Base-by-base conservation (phyloP, 2,113 vertebrate species). In the Periophthalmus modestus region DNA sequence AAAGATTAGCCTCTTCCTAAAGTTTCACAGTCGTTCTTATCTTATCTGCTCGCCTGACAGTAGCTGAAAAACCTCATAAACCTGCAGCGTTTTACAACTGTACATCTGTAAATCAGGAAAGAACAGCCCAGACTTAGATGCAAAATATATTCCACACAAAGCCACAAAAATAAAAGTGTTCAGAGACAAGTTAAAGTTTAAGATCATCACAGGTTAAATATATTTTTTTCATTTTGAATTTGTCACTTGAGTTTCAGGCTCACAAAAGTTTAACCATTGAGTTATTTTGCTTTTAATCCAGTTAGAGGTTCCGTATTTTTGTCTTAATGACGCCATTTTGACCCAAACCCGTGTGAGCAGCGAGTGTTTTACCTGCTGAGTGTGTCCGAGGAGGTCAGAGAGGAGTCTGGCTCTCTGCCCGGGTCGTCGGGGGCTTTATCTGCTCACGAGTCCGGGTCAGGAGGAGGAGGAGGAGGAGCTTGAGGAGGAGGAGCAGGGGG, bases 331-430 rank as follows among this genome's bases (percentile, higher is more conserved):
- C 19, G 2, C 16, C 14, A 19, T 19, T 63, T 19, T 7, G 10
- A 43, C 10, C 36, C 43, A 11, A 10, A 21, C 0, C 10, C 24
- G 34, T 34, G 34, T 7, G 9, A 34, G 10, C 6, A 55, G 6
- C 2, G 14, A 67, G 14, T n/a, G 39, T 67, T 77, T 0, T 91
- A 92, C 91, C 89, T 87, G 73, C 46, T 15, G 65, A 48, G 47
- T 65, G 43, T 21, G 77, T 72, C 67, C 13, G 4, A 61, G 67
- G 63, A 78, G 65, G 70, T 82, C 63, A 24, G 77, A 48, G 50
- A 80, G 88, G 79, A 88, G 80, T 89, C 83, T 87, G 46, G 72
- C 73, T 19, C 24, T 65, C 2, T 0, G 24, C 12, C 57, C 28
- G 57, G 36, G 70, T 69, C 57, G 13, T 36, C 59, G 15, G 36